These are phyloP conservation scores for Galago senegalensis DNA, from an alignment of 2,797 vertebrate genomes.

Conservation along the genomic window DNA sequence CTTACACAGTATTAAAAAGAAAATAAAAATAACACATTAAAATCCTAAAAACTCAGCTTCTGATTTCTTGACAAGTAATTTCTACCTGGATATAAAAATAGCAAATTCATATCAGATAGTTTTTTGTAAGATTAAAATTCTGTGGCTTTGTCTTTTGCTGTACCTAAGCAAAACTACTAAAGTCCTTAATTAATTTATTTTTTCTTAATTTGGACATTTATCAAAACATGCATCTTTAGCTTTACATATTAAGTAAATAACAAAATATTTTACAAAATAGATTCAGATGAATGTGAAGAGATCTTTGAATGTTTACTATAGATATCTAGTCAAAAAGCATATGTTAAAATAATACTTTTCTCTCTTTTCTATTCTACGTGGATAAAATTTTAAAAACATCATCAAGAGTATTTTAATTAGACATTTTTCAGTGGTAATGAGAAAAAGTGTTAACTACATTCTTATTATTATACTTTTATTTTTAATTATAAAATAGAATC, in stretches of 20 bases:
- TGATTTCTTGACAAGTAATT: background rate
- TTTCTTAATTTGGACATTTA: background rate
- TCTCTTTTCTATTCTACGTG: background rate
- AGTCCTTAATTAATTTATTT: background rate
- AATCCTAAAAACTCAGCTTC: background rate
- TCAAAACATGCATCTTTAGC: background rate
- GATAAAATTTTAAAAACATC: constrained; percentile 51
- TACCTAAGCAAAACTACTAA: background rate
- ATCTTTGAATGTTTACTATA: background rate
- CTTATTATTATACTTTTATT: constrained; percentile 50
- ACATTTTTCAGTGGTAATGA: background rate
- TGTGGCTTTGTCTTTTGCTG: background rate
- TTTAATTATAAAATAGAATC: constrained; percentile 65
- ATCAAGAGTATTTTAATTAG: constrained; percentile 60
- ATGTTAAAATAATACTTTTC: background rate
- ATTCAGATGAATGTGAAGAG: background rate
- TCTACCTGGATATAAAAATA: background rate
- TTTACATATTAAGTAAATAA: constrained; percentile 14
- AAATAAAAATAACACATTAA: background rate
- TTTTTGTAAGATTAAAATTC: background rate
- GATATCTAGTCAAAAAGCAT: background rate
- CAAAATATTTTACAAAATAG: background rate
- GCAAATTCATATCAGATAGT: background rate
- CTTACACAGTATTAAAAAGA: background rate
- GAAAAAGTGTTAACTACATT: constrained; percentile 33